These are phyloP conservation scores for Poeciliopsis turneri DNA, from an alignment of 2,797 vertebrate genomes.

Conservation along the genomic window DNA sequence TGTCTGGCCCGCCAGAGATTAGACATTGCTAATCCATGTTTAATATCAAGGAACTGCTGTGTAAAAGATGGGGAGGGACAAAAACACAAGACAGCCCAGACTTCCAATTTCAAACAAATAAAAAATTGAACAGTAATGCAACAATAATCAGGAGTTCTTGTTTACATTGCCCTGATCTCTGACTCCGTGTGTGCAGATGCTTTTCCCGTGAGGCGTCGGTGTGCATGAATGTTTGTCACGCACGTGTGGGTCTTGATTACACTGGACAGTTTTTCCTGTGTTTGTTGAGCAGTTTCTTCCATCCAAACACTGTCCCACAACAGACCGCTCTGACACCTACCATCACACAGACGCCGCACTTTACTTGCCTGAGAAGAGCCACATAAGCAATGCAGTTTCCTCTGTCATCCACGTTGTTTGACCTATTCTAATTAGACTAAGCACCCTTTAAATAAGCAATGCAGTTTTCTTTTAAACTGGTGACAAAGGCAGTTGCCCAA, in stretches of 20 bases:
- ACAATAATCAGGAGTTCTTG: constrained; percentile 80
- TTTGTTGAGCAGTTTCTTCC: constrained; percentile 55
- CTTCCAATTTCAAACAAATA: constrained; percentile 81
- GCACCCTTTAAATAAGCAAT: constrained; percentile 23
- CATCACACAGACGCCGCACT: constrained; percentile 17
- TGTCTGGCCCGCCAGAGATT: constrained; percentile 54
- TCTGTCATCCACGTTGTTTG: constrained; percentile 29
- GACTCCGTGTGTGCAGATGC: constrained; percentile 62
- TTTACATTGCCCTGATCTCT: constrained; percentile 79
- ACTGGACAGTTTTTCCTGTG: constrained; percentile 30
- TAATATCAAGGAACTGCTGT: constrained; percentile 71
- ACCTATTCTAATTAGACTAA: constrained; percentile 37
- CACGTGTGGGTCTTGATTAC: constrained; percentile 48
- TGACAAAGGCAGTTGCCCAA: neutral
- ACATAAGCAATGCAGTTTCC: constrained; percentile 28
- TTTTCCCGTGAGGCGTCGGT: constrained; percentile 33
- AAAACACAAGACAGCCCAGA: constrained; percentile 53
- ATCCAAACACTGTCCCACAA: constrained; percentile 43
- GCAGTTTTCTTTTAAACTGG: neutral
- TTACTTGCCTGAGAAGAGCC: constrained; percentile 15
- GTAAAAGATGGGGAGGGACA: constrained; percentile 13
- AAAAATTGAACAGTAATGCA: constrained; percentile 84
- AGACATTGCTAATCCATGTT: constrained; percentile 79
- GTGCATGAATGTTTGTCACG: constrained; percentile 54
- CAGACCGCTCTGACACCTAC: constrained; percentile 28